Percentiles rank a stretch among this genome's conserved stretches.
phyloP scores from a whole-genome alignment of 2,797 vertebrate species.

The Cichlasoma orientale region DNA sequence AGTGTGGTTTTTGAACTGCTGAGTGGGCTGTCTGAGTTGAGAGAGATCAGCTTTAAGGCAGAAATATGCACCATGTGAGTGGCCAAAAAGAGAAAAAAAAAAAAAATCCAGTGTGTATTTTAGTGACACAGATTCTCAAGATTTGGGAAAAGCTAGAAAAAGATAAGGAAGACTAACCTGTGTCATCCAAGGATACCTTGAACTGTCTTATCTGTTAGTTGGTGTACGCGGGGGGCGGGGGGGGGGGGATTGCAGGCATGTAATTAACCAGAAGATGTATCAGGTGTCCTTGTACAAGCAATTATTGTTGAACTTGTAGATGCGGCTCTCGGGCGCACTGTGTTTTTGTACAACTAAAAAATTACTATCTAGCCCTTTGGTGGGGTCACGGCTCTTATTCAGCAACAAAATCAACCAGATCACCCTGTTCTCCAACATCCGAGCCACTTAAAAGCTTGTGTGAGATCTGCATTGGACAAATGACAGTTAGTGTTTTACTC shows the following conservation, averaged over 20 bases:
- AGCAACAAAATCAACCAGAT: slow-evolving; percentile 1
- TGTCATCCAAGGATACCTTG: not conserved
- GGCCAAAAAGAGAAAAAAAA: slow-evolving; percentile 12
- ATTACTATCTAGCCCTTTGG: not conserved
- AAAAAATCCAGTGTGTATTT: not conserved
- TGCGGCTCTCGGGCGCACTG: not conserved
- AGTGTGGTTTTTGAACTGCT: slow-evolving; percentile 43
- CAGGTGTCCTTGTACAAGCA: not conserved
- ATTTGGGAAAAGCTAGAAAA: slow-evolving; percentile 1
- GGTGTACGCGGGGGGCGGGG: not conserved
- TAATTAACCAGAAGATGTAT: not conserved
- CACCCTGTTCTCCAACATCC: not conserved
- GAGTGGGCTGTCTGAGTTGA: slow-evolving; percentile 58
- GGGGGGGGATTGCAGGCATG: not conserved
- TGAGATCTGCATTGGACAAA: slow-evolving; percentile 9
- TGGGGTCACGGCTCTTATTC: slow-evolving; percentile 3
- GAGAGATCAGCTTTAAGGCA: slow-evolving; percentile 50
- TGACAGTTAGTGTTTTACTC: slow-evolving; percentile 14
- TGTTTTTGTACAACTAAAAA: not conserved
- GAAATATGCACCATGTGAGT: slow-evolving; percentile 20
- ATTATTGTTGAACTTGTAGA: not conserved
- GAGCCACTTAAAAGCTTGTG: slow-evolving; percentile 1
- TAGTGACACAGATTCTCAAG: not conserved
- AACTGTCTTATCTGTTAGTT: not conserved
- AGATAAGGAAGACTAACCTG: not conserved